These are phyloP conservation scores for Pteria penguin DNA, from an alignment of 2,888 invertebrate species.

Conservation along the genomic window DNA sequence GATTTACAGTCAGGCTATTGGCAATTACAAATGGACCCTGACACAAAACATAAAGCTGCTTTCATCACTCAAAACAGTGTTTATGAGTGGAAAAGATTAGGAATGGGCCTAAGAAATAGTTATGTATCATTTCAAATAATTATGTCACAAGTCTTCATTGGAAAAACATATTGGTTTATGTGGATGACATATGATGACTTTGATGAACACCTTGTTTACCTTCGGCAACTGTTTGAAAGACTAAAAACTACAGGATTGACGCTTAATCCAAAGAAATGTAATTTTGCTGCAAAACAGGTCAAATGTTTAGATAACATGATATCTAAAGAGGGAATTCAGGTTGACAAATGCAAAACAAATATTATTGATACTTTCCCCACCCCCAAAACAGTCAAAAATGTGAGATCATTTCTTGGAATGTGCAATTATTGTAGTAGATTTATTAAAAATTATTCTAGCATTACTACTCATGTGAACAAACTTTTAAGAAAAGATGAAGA, in stretches of 20 bases:
- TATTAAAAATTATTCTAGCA: slow-evolving; percentile 42
- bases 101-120: slow-evolving; percentile 48
- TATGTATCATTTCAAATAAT: slow-evolving; percentile 8
- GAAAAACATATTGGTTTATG: slow-evolving; percentile 17
- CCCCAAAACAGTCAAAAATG: slow-evolving; percentile 43
- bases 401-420: slow-evolving; percentile 50
- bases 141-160: slow-evolving; percentile 28
- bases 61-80: slow-evolving; percentile 46
- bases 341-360: slow-evolving; percentile 26
- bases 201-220: slow-evolving; percentile 27
- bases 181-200: slow-evolving; percentile 34
- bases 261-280: slow-evolving; percentile 33
- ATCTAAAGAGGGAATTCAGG: slow-evolving; percentile 20
- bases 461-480: slow-evolving; percentile 34
- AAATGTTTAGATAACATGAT: slow-evolving; percentile 27
- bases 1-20: slow-evolving; percentile 30
- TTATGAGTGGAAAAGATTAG: slow-evolving; percentile 41
- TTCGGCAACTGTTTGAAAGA: slow-evolving; percentile 21
- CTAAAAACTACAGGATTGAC: slow-evolving; percentile 16
- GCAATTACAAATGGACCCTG: slow-evolving; percentile 1
- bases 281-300: slow-evolving; percentile 33
- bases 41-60: slow-evolving; percentile 33
- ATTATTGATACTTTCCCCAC: slow-evolving; percentile 41
- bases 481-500: background rate
- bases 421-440: slow-evolving; percentile 52